Evolutionary conservation across 2,113 vertebrate genomes (phyloP).

Genomic region (Zapus hudsonius): DNA sequence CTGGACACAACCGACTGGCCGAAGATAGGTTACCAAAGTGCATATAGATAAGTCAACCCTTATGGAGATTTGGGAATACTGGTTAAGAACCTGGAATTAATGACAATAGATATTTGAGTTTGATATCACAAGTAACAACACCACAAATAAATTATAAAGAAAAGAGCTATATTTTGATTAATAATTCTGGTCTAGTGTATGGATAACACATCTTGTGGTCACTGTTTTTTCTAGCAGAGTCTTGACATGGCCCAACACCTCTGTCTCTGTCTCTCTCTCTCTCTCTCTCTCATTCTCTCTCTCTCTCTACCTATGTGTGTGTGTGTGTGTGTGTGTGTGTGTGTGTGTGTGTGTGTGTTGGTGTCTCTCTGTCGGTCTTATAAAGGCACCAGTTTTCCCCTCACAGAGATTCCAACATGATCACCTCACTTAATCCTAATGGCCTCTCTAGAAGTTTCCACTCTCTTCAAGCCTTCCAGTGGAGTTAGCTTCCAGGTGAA

Average conservation of each 20-base stretch:
- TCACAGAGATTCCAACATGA: neutral
- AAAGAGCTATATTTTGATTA: too few relatives aligned
- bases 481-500: neutral
- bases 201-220: neutral
- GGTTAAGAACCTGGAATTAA: neutral
- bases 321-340: too few relatives aligned
- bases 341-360: too few relatives aligned
- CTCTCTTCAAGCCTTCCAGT: neutral
- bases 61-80: neutral
- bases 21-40: neutral
- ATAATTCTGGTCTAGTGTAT: too few relatives aligned
- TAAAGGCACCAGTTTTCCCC: neutral
- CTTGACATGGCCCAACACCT: neutral
- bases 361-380: too few relatives aligned
- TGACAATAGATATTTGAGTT: neutral
- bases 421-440: neutral
- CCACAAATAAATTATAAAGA: neutral
- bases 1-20: too few relatives aligned
- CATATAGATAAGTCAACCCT: rapidly evolving
- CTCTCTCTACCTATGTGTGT: too few relatives aligned
- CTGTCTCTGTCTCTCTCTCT: too few relatives aligned
- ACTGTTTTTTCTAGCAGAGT: neutral
- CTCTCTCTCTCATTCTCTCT: too few relatives aligned
- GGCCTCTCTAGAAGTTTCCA: neutral
- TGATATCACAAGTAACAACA: neutral